Evolutionary conservation across 1,140 invertebrate genomes (phyloP).

Genomic region (Drusus annulatus): DNA sequence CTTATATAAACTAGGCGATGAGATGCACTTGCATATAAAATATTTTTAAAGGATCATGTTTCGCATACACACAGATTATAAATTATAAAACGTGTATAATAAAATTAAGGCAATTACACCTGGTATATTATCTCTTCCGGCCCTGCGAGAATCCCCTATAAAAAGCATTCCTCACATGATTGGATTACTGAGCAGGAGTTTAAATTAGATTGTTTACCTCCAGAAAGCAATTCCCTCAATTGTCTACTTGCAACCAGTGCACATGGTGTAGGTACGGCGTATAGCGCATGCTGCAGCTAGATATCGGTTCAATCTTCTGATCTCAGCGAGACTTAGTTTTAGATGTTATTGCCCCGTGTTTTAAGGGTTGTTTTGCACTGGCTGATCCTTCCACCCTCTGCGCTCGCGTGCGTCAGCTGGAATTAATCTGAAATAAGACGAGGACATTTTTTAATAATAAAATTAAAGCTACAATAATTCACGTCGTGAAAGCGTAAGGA

Average conservation of each 20-base stretch:
- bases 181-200: constrained; percentile 55
- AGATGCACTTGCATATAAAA: no score
- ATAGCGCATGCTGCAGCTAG: not conserved
- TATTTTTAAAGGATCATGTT: no score
- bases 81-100: no score
- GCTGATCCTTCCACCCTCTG: not conserved
- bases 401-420: not conserved
- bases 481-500: no score
- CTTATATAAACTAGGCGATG: no score
- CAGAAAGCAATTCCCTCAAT: constrained; percentile 52
- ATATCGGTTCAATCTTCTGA: constrained; percentile 4
- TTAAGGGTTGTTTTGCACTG: not conserved
- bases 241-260: constrained; percentile 43
- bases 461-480: no score
- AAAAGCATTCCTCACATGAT: constrained; percentile 45
- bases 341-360: constrained; percentile 3
- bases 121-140: not conserved
- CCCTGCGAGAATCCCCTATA: not conserved
- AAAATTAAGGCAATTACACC: no score
- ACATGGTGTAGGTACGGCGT: not conserved
- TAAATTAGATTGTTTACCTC: constrained; percentile 59
- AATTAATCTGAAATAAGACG: constrained; percentile 12
- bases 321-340: not conserved
- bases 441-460: not conserved
- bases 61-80: no score